These are phyloP conservation scores for Tyria jacobaeae DNA, from an alignment of 2,888 invertebrate species.

Conservation along the genomic window DNA sequence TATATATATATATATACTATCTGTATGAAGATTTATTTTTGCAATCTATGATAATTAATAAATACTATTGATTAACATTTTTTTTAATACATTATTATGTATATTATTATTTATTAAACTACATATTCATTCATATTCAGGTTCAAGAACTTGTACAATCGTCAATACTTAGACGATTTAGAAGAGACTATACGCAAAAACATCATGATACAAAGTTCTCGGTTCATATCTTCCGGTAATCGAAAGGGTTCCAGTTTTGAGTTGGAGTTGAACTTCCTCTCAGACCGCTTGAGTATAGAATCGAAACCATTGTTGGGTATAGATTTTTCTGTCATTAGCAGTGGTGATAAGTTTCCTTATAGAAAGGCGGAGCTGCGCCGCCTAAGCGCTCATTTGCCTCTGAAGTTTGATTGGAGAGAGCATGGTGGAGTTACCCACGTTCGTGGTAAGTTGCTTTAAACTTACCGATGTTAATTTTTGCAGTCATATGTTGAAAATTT, in stretches of 20 bases:
- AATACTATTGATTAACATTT: no score
- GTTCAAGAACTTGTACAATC: slow-evolving; percentile 57
- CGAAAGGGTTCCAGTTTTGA: slow-evolving; percentile 69
- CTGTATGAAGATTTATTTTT: no score
- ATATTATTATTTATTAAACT: no score
- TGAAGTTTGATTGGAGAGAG: slow-evolving; percentile 73
- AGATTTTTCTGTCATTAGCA: not conserved
- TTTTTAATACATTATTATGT: no score
- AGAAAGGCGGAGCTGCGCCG: slow-evolving; percentile 42
- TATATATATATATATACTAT: no score
- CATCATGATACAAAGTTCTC: slow-evolving; percentile 62
- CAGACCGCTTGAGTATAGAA: slow-evolving; percentile 40
- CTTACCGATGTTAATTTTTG: no score
- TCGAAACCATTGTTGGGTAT: slow-evolving; percentile 23
- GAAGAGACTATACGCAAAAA: slow-evolving; percentile 76
- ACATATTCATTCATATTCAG: slow-evolving; percentile 45
- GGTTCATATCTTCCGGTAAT: slow-evolving; percentile 69
- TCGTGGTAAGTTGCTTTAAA: slow-evolving; percentile 58
- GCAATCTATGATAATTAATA: no score
- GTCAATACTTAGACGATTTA: slow-evolving; percentile 62
- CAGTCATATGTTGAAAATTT: no score
- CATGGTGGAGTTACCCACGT: slow-evolving; percentile 74
- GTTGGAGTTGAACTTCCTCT: slow-evolving; percentile 44
- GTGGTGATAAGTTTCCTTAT: slow-evolving; percentile 53
- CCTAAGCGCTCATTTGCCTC: slow-evolving; percentile 58